Evolutionary conservation across 1,140 invertebrate species (phyloP).

Genomic region (Mizuhopecten yessoensis): DNA sequence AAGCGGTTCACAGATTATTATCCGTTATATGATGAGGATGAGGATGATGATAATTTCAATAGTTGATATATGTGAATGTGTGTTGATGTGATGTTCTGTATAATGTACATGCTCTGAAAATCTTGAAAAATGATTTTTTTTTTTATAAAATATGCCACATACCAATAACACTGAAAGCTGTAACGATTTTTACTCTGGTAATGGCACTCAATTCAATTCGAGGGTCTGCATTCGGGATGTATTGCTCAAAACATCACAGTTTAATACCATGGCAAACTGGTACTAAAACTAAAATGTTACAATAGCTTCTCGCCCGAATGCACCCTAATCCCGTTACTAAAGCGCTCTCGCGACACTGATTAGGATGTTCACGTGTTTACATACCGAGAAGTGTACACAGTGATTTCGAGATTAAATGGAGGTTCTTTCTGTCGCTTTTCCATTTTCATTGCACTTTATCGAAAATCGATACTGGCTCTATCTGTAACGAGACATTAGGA

Average conservation of each 20-base stretch:
- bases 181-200: background rate
- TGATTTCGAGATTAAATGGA: background rate
- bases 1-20: too few species aligned
- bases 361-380: background rate
- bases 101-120: too few species aligned
- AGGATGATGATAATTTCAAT: too few species aligned
- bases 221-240: background rate
- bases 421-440: background rate
- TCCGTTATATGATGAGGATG: too few species aligned
- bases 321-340: slow-evolving; percentile 15
- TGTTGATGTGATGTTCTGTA: too few species aligned
- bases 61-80: too few species aligned
- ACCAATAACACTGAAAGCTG: too few species aligned
- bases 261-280: background rate
- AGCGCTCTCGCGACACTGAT: background rate
- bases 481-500: background rate
- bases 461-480: background rate
- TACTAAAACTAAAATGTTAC: background rate
- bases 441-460: background rate
- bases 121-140: too few species aligned
- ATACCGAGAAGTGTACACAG: background rate
- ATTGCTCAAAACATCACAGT: background rate
- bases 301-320: background rate
- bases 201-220: background rate
- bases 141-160: too few species aligned